Evolutionary conservation across 2,888 invertebrate species (phyloP).

Genomic region (Pantelozetes paolii): DNA sequence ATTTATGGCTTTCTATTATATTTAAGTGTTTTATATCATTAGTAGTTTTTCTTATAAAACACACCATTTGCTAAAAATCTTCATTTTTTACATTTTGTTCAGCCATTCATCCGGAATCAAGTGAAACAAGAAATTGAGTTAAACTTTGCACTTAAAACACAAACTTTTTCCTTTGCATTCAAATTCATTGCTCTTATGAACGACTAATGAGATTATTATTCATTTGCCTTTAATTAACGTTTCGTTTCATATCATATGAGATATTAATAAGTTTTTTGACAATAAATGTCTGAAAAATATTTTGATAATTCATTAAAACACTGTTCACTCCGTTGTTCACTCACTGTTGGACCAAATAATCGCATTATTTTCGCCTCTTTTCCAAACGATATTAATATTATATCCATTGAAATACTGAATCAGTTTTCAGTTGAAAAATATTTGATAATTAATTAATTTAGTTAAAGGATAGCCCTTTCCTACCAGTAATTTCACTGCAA

Average conservation of each 20-base stretch:
- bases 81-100: slow-evolving; percentile 22
- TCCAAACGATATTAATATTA: too few relatives aligned
- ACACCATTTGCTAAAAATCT: not conserved
- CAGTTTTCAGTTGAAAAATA: too few relatives aligned
- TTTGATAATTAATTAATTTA: too few relatives aligned
- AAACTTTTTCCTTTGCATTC: not conserved
- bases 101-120: slow-evolving; percentile 19
- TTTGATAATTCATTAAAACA: slow-evolving; percentile 8
- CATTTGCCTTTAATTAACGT: slow-evolving; percentile 32
- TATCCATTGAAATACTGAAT: too few relatives aligned
- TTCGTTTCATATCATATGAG: not conserved
- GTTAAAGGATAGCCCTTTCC: too few relatives aligned
- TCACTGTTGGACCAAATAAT: not conserved
- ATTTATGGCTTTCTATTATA: slow-evolving; percentile 35
- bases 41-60: slow-evolving; percentile 16
- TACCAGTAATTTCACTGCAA: too few relatives aligned
- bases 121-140: slow-evolving; percentile 7
- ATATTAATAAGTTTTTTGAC: not conserved
- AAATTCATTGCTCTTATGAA: not conserved
- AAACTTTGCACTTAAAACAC: slow-evolving; percentile 28
- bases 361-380: too few relatives aligned
- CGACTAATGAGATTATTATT: slow-evolving; percentile 26
- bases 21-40: slow-evolving; percentile 37
- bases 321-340: too few relatives aligned
- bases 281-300: not conserved